Evolutionary conservation across 1,140 invertebrate species (phyloP), one percentile per base, ranked within the genome.

Genomic region (Spodoptera frugiperda): DNA sequence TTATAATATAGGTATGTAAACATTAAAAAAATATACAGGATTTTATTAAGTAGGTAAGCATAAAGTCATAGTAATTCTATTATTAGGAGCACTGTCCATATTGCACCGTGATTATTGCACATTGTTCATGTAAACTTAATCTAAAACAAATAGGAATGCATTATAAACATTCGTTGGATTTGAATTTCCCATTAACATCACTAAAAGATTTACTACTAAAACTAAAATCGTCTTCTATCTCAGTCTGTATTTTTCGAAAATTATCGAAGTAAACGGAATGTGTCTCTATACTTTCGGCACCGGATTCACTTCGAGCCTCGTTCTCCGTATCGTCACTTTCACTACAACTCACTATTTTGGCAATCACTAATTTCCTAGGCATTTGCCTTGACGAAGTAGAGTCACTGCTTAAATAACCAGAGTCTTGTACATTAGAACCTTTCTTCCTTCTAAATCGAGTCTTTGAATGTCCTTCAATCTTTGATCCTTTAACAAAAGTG

Each of bases 231-330:
- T 49, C 55, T 49, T 75, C 72, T 49, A 44, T 81, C 75, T 89
- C 85, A n/a, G 51, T 83, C 39, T 84, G 82, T 48, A 79, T 77
- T 30, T 91, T 90, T 71, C 88, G 87, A 79, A 95, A 96, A 94
- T 94, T 95, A 79, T 92, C 96, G 82, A 97, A 97, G 82, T 97
- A 97, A 3, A 97, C 97, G 14, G 97, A 97, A 93, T 98, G 97
- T 0, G 97, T 98, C 74, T 97, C 97, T 48, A 97, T 95, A 92
- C 97, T 98, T 86, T 98, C 97, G 6, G 96, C 97, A 1, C 97
- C 97, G 53, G 97, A 97, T 92, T 98, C 97, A 92, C 97, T 97
- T 70, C 96, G 95, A 11, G 96, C 97, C 83, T 97, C 96, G 25
- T 96, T 96, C 81, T 96, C 96, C n/a, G 96, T 96, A 76, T 97